Percentiles rank a stretch among this genome's conserved stretches.
Evolutionary conservation across 2,888 invertebrate genomes (phyloP).

Genomic region (Nephrocerus scutellatus): DNA sequence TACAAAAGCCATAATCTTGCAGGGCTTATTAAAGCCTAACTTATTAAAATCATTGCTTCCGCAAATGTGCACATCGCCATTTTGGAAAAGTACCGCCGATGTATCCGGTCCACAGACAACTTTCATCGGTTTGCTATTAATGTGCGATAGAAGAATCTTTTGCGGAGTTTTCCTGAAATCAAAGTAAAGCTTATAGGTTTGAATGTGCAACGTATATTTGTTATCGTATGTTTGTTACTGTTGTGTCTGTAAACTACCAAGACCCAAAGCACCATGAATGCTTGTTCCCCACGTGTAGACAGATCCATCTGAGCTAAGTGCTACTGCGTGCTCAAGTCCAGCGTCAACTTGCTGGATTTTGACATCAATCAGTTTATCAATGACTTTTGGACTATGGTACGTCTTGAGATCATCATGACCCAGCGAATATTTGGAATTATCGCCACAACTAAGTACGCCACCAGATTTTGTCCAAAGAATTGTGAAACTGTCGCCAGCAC

Average conservation of each 20-base stretch:
- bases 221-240: conserved; percentile 27
- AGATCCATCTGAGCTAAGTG: conserved; percentile 54
- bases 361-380: conserved; percentile 51
- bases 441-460: conserved; percentile 62
- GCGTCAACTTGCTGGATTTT: conserved; percentile 56
- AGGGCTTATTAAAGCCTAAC: conserved; percentile 51
- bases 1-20: conserved; percentile 40
- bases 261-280: conserved; percentile 53
- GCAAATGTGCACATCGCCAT: conserved; percentile 56
- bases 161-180: conserved; percentile 35
- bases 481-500: conserved; percentile 60
- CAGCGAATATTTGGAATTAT: conserved; percentile 56
- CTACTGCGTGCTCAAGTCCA: conserved; percentile 59
- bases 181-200: not conserved
- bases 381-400: conserved; percentile 53
- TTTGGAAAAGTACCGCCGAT: conserved; percentile 55
- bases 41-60: conserved; percentile 60
- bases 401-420: conserved; percentile 57
- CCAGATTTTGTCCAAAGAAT: conserved; percentile 62
- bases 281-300: conserved; percentile 64
- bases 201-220: not conserved
- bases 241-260: conserved; percentile 37
- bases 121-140: conserved; percentile 49
- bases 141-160: conserved; percentile 40
- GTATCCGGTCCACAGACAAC: conserved; percentile 58